Conservation (phyloP, 1,140 invertebrate genomes). For the Dendroctonus valens region DNA sequence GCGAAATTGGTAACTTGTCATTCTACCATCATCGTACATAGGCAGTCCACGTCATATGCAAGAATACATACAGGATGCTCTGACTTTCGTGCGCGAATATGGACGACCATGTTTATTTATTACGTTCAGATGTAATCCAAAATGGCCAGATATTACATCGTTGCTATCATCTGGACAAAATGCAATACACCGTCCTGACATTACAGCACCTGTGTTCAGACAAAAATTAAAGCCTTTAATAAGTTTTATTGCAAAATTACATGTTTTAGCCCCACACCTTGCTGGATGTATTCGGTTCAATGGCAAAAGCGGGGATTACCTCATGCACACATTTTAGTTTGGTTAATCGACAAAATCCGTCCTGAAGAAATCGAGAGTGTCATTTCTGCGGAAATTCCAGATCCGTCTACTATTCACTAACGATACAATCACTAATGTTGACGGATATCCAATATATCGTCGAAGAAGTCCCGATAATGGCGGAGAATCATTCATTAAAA, state of each 20-base stretch:
- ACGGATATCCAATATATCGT: constrained; percentile 50
- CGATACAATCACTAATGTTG: constrained; percentile 40
- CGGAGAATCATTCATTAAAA: constrained; percentile 33
- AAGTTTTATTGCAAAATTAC: no score
- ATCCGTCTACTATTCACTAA: no score
- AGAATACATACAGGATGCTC: constrained; percentile 51
- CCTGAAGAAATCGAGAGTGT: no score
- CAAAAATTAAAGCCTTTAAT: no score
- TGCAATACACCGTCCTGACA: no score
- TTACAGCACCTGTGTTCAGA: no score
- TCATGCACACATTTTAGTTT: no score
- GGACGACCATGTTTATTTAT: constrained; percentile 11
- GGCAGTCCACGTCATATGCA: constrained; percentile 52
- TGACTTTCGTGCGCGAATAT: constrained; percentile 5
- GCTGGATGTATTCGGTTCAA: no score
- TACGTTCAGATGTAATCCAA: constrained; percentile 12
- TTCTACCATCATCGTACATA: constrained; percentile 52
- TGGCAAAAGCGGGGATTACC: no score
- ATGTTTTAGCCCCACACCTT: no score
- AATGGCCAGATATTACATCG: neutral
- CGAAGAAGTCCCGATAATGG: constrained; percentile 48
- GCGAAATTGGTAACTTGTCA: constrained; percentile 41
- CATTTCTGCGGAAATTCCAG: no score
- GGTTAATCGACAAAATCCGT: no score
- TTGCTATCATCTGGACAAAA: neutral